Evolutionary conservation across 2,113 vertebrate genomes (phyloP).

Genomic region (Odobenus rosmarus): DNA sequence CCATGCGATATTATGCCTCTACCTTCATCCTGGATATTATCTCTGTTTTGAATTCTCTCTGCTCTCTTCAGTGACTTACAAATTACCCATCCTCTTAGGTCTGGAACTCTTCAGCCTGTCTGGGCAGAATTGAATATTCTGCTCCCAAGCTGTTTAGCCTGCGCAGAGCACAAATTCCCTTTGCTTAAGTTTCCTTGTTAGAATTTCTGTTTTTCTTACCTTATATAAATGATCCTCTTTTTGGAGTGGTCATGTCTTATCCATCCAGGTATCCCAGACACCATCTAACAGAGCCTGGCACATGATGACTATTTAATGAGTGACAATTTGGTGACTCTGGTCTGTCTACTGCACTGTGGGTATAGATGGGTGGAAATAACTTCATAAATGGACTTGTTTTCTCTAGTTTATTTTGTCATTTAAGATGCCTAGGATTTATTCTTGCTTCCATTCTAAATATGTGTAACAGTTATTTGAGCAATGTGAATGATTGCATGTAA

Average conservation of each 20-base stretch:
- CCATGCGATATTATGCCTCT: neutral
- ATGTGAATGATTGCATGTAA: neutral
- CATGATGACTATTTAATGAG: neutral
- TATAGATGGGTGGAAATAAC: neutral
- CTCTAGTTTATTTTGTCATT: neutral
- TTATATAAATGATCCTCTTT: neutral
- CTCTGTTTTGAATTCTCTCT: neutral
- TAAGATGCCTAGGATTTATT: neutral
- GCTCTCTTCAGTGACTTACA: neutral
- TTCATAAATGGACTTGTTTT: neutral
- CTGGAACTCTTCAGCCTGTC: neutral
- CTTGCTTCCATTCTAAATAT: neutral
- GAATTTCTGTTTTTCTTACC: neutral
- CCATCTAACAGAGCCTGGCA: neutral
- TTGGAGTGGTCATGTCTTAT: neutral
- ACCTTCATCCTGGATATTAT: neutral
- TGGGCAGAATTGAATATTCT: neutral
- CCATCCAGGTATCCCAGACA: neutral
- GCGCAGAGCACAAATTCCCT: rapidly evolving
- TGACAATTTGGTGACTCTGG: neutral
- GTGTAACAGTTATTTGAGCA: neutral
- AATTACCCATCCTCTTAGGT: neutral
- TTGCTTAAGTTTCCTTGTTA: neutral
- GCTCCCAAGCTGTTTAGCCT: neutral
- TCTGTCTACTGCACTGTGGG: neutral